Evolutionary conservation across 2,888 invertebrate genomes (phyloP), one percentile per base, ranked within the genome.

Genomic region (Phyllotreta striolata): DNA sequence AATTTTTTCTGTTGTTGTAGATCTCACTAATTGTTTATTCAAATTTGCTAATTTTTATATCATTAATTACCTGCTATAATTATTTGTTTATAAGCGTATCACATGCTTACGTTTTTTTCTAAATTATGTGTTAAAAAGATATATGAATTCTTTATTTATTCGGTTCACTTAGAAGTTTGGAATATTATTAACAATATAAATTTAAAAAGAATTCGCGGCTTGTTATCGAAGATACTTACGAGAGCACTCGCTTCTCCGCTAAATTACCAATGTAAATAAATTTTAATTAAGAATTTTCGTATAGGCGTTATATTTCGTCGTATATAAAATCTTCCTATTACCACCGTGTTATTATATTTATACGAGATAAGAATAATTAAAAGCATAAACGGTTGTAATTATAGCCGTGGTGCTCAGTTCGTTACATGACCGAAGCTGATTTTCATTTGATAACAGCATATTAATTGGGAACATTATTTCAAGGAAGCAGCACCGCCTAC

Each of bases 301-400:
- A 55, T 40, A 55, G 55, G 49, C 61, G 61, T 62, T 70, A 72
- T 72, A 74, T 72, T 73, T 72, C 71, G 72, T 62, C 63, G 66
- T 62, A 66, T 72, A 71, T 73, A 75, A 73, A 74, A 72, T 76
- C 76, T 77, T 76, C 75, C 71, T 74, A 77, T 77, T 77, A 78
- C 76, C 72, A 75, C 68, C 70, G 66, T 78, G 75, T 78, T 73
- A 79, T 79, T 80, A 78, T 74, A 79, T 79, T 79, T 78, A 77
- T 78, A 76, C 72, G 67, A 77, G 79, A 80, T 79, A 80, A 80
- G 76, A 75, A 78, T 79, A 80, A 80, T 80, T 80, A 80, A 79
- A 79, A 79, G 74, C 77, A 72, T 79, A 79, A 80, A 79, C 71
- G 79, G 72, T 78, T 75, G 77, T 80, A 80, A 80, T 80, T 80